Base-by-base conservation (phyloP, 2,113 vertebrate genomes). In the Gobiocypris rarus region DNA sequence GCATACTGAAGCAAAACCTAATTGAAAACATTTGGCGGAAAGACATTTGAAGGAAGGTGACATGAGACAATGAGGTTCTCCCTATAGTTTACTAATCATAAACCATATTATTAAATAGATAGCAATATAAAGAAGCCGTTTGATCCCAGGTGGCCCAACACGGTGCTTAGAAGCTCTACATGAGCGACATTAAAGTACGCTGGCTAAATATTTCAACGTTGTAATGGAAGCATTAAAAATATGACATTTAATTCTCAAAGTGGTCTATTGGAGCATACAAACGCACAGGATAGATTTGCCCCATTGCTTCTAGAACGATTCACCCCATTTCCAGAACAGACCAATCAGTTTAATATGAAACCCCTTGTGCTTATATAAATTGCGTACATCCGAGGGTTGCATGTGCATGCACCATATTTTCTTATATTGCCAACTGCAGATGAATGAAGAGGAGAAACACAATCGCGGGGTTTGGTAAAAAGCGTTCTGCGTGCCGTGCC, bases 401-500 rank as follows among this genome's bases (percentile, higher is more conserved):
- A 82, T 73, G 79, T 82, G 70, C 24, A 48, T 50, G 73, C 67
- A 41, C 63, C 9, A 24, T 83, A 52, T 58, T 84, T 85, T 83
- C 77, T 85, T 56, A 86, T 86, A 89, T 78, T 85, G 87, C 89
- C 88, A 83, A 88, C 87, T 86, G 84, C 82, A 84, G 87, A 67
- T 86, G 84, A 91, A 93, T 91, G 83, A 90, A 91, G 88, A 70
- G 59, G 73, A 89, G 73, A 61, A 87, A 82, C 82, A 89, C 84
- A 87, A 86, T 82, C 86, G 84, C 69, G n/a, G 52, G 84, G 85
- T 59, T 50, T 54, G 85, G 86, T 85, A 75, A 82, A 88, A 86
- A 83, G 85, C 86, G 15, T 88, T 89, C 87, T 87, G 86, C 84
- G 78, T 61, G 73, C 82, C 87, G 88, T 73, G 87, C 77, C 73